Evolutionary conservation across 2,888 invertebrate genomes (phyloP).

Genomic region (Esperia sulphurella): DNA sequence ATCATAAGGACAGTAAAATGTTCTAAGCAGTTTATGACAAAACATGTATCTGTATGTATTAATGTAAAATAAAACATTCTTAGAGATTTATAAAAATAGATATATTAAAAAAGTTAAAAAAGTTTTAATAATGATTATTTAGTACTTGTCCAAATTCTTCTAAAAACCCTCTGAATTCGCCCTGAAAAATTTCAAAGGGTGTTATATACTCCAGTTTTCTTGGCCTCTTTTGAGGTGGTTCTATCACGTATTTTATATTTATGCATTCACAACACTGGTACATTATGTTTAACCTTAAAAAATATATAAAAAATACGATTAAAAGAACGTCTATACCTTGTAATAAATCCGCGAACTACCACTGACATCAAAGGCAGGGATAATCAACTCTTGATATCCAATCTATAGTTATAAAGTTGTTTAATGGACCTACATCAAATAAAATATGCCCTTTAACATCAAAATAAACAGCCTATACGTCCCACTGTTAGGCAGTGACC

Average conservation of each 20-base stretch:
- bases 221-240: not conserved
- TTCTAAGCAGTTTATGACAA: not conserved
- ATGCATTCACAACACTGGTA: not conserved
- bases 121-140: slow-evolving; percentile 10
- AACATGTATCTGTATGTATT: not conserved
- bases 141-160: slow-evolving; percentile 31
- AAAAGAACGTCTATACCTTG: no score
- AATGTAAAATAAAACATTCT: slow-evolving; percentile 7
- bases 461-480: no score
- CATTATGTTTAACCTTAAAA: no score
- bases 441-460: no score
- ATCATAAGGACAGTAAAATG: no score
- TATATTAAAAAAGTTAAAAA: not conserved
- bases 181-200: slow-evolving; percentile 30
- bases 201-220: not conserved
- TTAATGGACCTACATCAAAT: no score
- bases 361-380: no score
- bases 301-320: no score
- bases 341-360: no score
- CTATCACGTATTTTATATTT: not conserved
- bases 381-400: no score
- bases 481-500: no score
- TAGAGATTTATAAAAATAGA: not conserved
- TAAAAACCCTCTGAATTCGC: slow-evolving; percentile 30
- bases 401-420: no score